phyloP scores from a whole-genome alignment of 2,113 vertebrate species.

The Bos indicus region DNA sequence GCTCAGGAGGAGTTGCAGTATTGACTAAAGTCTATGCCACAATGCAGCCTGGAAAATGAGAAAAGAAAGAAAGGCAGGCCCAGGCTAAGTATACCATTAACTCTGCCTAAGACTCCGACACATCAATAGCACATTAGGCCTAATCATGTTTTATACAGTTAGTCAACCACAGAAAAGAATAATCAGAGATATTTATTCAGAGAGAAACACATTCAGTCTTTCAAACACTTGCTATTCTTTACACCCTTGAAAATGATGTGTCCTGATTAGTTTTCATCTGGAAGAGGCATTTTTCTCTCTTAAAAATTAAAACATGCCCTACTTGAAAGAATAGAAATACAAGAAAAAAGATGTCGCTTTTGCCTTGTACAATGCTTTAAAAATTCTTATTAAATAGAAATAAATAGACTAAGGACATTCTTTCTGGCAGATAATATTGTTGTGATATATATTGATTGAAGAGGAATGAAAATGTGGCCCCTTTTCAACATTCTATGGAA shows the following conservation, averaged over 20 bases:
- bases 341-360: not conserved
- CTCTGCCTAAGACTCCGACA: constrained; percentile 67
- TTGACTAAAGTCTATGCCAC: constrained; percentile 74
- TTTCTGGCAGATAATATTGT: constrained; percentile 21
- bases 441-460: constrained; percentile 30
- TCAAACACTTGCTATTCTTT: constrained; percentile 9
- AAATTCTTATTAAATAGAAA: not conserved
- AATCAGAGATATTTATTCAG: constrained; percentile 72
- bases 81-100: constrained; percentile 72
- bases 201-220: constrained; percentile 43
- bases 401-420: not conserved
- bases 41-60: constrained; percentile 74
- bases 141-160: constrained; percentile 72
- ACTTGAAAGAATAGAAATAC: not conserved
- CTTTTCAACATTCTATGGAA: not conserved
- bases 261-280: constrained; percentile 29
- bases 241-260: constrained; percentile 2
- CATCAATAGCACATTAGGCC: constrained; percentile 72
- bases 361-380: not conserved
- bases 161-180: constrained; percentile 59
- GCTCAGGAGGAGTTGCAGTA: constrained; percentile 69
- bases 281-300: not conserved
- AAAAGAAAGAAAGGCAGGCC: constrained; percentile 72
- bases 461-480: not conserved
- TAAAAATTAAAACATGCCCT: constrained; percentile 1